Conservation (phyloP, 2,888 invertebrate genomes). For the Zaprionus bogoriensis region DNA sequence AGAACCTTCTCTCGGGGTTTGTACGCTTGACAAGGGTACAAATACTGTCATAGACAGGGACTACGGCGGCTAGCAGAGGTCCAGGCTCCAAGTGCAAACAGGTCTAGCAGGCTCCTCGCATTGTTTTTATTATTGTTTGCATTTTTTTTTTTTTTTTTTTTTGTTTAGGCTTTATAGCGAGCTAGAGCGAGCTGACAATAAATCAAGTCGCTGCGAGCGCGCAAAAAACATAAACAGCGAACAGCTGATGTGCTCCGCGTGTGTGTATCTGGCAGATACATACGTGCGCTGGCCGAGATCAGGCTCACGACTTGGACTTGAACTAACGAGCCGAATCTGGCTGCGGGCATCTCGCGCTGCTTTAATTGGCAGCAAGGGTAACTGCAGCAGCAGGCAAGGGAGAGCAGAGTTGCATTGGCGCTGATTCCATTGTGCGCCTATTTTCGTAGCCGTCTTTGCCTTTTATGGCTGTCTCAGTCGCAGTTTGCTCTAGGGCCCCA, state of each 20-base stretch:
- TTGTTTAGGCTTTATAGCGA: too few species aligned
- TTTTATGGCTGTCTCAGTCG: conserved; percentile 27
- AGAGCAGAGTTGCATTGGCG: conserved; percentile 14
- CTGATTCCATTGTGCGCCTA: conserved; percentile 44
- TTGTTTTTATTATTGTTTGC: not conserved
- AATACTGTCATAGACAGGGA: conserved; percentile 20
- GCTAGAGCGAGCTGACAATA: conserved; percentile 51
- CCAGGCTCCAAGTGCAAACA: too few species aligned
- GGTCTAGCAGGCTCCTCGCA: too few species aligned
- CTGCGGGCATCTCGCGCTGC: conserved; percentile 23
- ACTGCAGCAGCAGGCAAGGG: conserved; percentile 7
- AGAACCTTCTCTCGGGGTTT: conserved; percentile 5
- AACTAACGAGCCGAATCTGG: conserved; percentile 55
- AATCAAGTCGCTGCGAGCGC: conserved; percentile 61
- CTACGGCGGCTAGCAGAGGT: conserved; percentile 8
- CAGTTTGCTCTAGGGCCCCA: not conserved
- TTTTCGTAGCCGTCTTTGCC: conserved; percentile 47
- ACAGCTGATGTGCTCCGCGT: conserved; percentile 66
- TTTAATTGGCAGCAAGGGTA: conserved; percentile 60
- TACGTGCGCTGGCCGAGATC: conserved; percentile 34
- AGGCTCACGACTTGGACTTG: conserved; percentile 60
- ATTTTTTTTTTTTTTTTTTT: conserved; percentile 5
- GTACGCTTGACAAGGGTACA: conserved; percentile 49
- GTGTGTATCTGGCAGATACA: conserved; percentile 51
- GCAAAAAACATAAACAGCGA: conserved; percentile 68